Base-by-base conservation (phyloP, 2,113 vertebrate genomes). In the Mobula birostris region DNA sequence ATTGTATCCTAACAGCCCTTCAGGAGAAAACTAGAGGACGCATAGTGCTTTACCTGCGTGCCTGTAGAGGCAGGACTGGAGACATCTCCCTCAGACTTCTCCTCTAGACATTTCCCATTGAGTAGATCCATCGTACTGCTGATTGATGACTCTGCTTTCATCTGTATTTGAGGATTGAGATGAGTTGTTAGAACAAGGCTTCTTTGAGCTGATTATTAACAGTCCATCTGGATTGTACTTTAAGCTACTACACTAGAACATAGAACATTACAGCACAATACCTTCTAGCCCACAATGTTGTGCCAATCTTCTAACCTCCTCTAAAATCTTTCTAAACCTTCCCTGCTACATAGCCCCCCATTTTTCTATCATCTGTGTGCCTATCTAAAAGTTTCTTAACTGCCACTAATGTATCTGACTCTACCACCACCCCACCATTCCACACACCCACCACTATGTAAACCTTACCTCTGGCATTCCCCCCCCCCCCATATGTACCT, bases 61-160 rank as follows among this genome's bases (percentile, higher is more conserved):
- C 98, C 98, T 0, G 97, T 98, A 77, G 99, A 99, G 2, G 98
- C 98, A 2, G 98, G 98, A 94, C 99, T 99, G 95, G 98, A 98
- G 95, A 98, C 96, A 77, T 98, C 98, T 0, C 98, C 98, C 95
- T 99, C 99, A 0, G 98, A 98, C 95, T 97, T 96, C 94, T 99
- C 98, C 95, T 99, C 98, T 14, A 98, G 95, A 94, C 96, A 97
- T 95, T 98, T 98, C 95, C 97, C 95, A 76, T 96, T 97, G 94
- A 98, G 96, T 94, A 96, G 96, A 79, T 96, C 96, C 96, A 98
- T 95, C 63, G 96, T 95, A 74, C 97, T 96, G 93, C 97, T 96
- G 94, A 98, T 95, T 40, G 97, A 97, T 27, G 98, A 97, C 96
- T 99, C 98, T 36, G 98, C 97, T 96, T 99, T 99, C 77, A 99